These are phyloP conservation scores for Bombus confusus DNA, from an alignment of 1,140 invertebrate species.

Conservation along the genomic window DNA sequence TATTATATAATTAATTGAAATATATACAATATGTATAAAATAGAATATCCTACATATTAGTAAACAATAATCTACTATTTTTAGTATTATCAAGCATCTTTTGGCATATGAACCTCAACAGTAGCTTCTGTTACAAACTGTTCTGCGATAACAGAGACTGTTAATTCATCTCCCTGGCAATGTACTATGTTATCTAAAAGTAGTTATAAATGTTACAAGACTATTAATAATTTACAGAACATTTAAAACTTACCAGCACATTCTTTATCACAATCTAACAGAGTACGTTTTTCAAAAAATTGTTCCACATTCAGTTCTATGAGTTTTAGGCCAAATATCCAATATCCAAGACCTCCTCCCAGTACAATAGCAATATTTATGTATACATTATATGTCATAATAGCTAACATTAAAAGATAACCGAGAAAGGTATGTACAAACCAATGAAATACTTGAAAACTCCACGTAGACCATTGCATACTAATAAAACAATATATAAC, in stretches of 20 bases:
- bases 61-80: conserved; percentile 1
- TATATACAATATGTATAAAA: conserved; percentile 22
- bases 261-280: conserved; percentile 70
- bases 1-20: neutral
- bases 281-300: conserved; percentile 60
- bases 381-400: conserved; percentile 95
- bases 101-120: conserved; percentile 67
- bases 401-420: conserved; percentile 94
- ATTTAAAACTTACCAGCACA: conserved; percentile 71
- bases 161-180: conserved; percentile 69
- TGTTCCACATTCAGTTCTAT: conserved; percentile 70
- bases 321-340: conserved; percentile 82
- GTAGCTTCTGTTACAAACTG: conserved; percentile 70
- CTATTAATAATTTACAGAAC: neutral
- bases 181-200: conserved; percentile 67
- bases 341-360: conserved; percentile 90
- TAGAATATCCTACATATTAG: neutral
- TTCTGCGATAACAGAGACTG: conserved; percentile 71
- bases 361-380: conserved; percentile 88
- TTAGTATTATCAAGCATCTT: neutral
- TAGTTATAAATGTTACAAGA: neutral
- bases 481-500: conserved; percentile 49
- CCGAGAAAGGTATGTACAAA: conserved; percentile 84
- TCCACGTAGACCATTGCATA: conserved; percentile 68
- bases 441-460: conserved; percentile 76